Evolutionary conservation across 2,888 invertebrate genomes (phyloP).

Genomic region (Hypsopygia costalis): DNA sequence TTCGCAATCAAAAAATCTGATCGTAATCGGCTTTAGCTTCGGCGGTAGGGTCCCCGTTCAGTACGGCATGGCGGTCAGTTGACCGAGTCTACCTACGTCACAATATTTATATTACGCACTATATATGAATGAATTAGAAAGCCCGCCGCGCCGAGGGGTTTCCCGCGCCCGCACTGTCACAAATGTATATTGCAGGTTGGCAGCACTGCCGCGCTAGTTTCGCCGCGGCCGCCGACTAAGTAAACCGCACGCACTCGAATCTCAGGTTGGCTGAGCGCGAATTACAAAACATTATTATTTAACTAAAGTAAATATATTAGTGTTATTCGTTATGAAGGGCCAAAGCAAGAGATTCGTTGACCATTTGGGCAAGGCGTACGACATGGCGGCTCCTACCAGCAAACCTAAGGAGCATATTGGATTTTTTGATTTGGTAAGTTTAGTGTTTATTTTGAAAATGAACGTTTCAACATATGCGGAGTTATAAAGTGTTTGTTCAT

Average conservation of each 20-base stretch:
- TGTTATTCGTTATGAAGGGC: constrained; percentile 15
- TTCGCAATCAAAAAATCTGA: no score
- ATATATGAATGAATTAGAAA: neutral
- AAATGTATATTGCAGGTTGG: neutral
- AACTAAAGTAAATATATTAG: neutral
- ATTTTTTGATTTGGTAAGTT: constrained; percentile 17
- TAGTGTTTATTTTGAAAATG: constrained; percentile 1
- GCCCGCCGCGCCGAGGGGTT: neutral
- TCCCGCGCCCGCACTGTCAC: neutral
- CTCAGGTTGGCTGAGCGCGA: neutral
- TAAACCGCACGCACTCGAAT: neutral
- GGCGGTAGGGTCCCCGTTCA: no score
- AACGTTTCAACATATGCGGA: no score
- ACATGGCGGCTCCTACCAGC: constrained; percentile 12
- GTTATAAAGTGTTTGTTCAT: no score
- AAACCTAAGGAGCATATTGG: constrained; percentile 10
- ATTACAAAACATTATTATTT: neutral
- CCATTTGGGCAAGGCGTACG: constrained; percentile 16
- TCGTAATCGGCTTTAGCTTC: no score
- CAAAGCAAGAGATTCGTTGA: constrained; percentile 18
- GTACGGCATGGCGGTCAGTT: no score
- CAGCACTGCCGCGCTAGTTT: neutral
- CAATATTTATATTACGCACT: no score
- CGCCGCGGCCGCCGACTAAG: neutral
- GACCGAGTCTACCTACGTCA: no score